Percentiles rank a stretch among this genome's conserved stretches.
phyloP scores from a whole-genome alignment of 2,113 vertebrate genomes.

The Brachyhypopomus occidentalis region DNA sequence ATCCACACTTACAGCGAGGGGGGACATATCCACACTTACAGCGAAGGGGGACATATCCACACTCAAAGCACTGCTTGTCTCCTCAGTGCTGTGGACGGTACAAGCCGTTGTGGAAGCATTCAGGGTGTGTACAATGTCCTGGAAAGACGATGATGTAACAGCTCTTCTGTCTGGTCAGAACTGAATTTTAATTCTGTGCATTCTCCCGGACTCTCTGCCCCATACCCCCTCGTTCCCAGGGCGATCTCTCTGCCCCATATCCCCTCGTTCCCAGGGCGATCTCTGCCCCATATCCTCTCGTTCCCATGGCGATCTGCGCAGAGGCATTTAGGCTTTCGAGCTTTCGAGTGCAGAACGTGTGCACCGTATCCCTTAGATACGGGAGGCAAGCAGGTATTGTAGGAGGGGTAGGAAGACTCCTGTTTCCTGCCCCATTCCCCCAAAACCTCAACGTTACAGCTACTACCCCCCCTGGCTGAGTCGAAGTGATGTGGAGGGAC shows the following conservation, averaged over 20 bases:
- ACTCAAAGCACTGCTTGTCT: conserved; percentile 39
- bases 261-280: neutral
- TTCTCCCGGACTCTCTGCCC: neutral
- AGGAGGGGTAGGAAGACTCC: conserved; percentile 7
- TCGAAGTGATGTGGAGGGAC: neutral
- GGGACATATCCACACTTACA: neutral
- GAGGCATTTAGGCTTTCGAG: neutral
- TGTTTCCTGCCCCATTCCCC: conserved; percentile 20
- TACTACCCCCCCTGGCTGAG: neutral
- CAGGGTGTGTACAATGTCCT: neutral
- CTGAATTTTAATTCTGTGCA: conserved; percentile 31
- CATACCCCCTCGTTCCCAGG: neutral
- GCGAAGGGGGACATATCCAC: neutral
- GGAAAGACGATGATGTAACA: conserved; percentile 35
- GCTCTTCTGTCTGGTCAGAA: neutral
- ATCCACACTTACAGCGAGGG: too few relatives aligned
- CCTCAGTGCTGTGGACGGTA: conserved; percentile 3
- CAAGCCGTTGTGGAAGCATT: neutral
- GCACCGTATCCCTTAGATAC: conserved; percentile 8
- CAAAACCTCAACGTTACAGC: neutral
- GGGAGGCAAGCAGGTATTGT: conserved; percentile 8
- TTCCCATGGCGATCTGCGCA: neutral
- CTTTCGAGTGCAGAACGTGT: neutral
- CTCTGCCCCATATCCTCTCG: neutral
- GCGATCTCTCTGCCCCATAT: neutral